These are phyloP conservation scores for Mandrillus leucophaeus DNA, from an alignment of 2,113 vertebrate species.

Conservation along the genomic window DNA sequence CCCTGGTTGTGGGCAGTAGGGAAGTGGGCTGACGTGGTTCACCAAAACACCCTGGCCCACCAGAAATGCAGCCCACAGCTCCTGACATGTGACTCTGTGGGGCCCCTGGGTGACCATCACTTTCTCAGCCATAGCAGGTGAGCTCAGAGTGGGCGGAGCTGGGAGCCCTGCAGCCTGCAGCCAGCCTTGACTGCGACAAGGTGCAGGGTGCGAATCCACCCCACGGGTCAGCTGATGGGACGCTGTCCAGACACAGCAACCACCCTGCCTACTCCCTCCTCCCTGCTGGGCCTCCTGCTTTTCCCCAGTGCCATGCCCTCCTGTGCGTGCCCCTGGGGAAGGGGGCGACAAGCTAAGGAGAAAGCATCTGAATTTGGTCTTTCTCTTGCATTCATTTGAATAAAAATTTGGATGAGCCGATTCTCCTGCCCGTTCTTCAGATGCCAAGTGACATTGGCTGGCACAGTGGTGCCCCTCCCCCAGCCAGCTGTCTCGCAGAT, in stretches of 20 bases:
- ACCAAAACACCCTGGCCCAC: neutral
- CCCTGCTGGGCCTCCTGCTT: too few relatives aligned
- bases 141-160: neutral
- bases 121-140: neutral
- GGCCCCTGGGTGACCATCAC: neutral
- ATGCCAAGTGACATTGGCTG: conserved; percentile 38
- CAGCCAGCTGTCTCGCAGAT: conserved; percentile 35
- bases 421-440: neutral
- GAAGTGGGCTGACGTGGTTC: neutral
- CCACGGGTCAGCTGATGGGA: neutral
- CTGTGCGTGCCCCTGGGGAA: accelerated
- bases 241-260: neutral
- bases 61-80: neutral
- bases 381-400: conserved; percentile 29
- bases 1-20: too few relatives aligned
- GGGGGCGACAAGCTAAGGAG: neutral
- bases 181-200: neutral
- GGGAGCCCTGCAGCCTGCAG: neutral
- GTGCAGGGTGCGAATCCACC: accelerated
- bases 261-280: neutral
- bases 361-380: neutral
- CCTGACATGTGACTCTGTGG: accelerated
- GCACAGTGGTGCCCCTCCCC: neutral
- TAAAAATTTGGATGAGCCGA: neutral
- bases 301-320: neutral